Evolutionary conservation across 2,888 invertebrate genomes (phyloP), one percentile per base, ranked within the genome.

Genomic region (Sinotaia quadrata): DNA sequence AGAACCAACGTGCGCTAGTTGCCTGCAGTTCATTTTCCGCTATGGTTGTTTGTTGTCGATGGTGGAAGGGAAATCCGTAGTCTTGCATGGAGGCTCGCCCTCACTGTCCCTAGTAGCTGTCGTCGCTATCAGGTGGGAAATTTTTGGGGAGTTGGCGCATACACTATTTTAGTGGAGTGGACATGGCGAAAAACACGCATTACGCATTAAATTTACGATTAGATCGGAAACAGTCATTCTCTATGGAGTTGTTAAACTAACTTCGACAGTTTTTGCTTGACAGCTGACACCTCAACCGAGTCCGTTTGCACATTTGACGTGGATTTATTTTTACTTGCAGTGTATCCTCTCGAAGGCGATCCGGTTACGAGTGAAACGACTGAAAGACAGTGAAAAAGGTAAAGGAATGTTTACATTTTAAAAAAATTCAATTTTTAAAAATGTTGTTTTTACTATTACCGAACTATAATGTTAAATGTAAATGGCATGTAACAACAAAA

Each of bases 311-410:
- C 47, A 15, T 58, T 58, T 58, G 58, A 58, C 58, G 58, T 58
- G 58, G 58, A 37, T 36, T 44, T 57, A 41, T 62, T 44, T 71
- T 44, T 47, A 7, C 18, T 57, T 62, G 24, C 92, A 98, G 97
- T 97, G 97, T 89, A 97, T 98, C 87, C 93, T 95, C 87, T 96
- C 97, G 71, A 93, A 96, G 85, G 95, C 96, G 85, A 97, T 98
- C 90, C 96, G 96, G 87, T 91, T 98, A 74, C 93, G 97, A 61
- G 96, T 97, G 76, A 95, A 95, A 86, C 91, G 96, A 86, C 92
- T 75, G 51, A 81, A 77, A 57, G 69, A 75, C 18, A 68, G 66
- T 31, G 72, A 73, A 59, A 69, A 70, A 72, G 76, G 76, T 77
- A 71, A 60, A 60, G 54, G 29, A 7, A 21, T 18, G 4, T 15